Base-by-base conservation (phyloP, 1,140 invertebrate species). In the Metaphire vulgaris region DNA sequence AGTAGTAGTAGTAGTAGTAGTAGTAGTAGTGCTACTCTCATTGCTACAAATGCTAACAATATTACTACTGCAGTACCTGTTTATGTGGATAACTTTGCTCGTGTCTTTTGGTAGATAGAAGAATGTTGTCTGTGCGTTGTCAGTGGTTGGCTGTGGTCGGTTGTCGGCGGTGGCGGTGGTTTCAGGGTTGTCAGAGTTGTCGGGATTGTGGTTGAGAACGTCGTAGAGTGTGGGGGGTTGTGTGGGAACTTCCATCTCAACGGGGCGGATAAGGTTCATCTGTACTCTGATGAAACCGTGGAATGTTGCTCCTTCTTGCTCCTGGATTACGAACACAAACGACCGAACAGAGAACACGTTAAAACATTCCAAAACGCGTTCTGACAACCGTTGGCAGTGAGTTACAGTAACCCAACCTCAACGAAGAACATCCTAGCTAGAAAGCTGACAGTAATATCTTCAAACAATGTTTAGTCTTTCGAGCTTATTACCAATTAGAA, bases 31-130 rank as follows among this genome's bases (percentile, higher is more conserved):
- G n/a, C n/a, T n/a, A n/a, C n/a, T n/a, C n/a, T n/a, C 41, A 56
- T 56, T 56, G 6, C 6, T 21, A 56, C 6, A 12, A 56, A 56
- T 21, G 41, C 6, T 56, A 56, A 56, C 41, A 56, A 21, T 56
- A 56, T 56, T 26, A 16, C 26, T 2, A 21, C 66, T 31, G n/a
- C 64, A 75, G 76, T 81, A 87, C 86, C 87, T 89, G 71, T 82
- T 83, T 33, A 89, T 85, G 79, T 89, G 88, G 26, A 89, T 83
- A 29, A 87, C 88, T 81, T 89, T 89, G 32, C 87, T 84, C n/a
- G 89, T 89, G 79, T 89, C 88, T 67, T 88, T 80, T 6, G 89
- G 89, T 80, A 90, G 86, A 80, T 89, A 89, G 81, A 89, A 89
- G 15, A 88, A 88, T 16, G 89, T 87, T 6, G 88, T 82, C 76